Conservation (phyloP, 2,888 invertebrate genomes). For the Caenorhabditis sp. region DNA sequence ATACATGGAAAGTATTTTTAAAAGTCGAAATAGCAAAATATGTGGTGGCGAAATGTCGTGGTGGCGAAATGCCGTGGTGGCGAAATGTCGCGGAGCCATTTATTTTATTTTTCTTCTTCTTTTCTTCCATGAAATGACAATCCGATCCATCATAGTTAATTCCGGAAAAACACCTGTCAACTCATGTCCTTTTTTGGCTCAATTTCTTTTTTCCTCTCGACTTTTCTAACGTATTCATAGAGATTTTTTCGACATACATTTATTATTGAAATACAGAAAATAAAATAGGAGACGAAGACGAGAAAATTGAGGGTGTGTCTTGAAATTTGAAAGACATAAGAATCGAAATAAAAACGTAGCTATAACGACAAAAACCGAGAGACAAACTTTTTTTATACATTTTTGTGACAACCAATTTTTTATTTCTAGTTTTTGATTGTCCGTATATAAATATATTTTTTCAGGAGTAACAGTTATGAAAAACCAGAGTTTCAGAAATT, state of each 20-base stretch:
- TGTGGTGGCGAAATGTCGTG: no score
- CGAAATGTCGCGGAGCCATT: no score
- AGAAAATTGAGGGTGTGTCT: slow-evolving; percentile 1
- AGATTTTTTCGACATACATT: background rate
- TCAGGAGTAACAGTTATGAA: no score
- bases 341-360: background rate
- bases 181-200: background rate
- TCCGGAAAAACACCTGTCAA: background rate
- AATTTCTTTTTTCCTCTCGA: no score
- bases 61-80: no score
- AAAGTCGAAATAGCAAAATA: no score
- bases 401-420: no score
- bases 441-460: no score
- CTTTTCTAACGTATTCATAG: background rate
- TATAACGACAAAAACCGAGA: background rate
- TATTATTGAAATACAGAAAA: background rate
- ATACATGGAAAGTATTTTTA: no score
- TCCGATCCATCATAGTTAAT: background rate
- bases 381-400: no score
- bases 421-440: no score
- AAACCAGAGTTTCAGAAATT: no score
- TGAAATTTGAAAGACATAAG: background rate
- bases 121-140: background rate
- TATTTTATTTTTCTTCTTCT: background rate
- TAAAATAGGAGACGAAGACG: background rate